Evolutionary conservation across 2,113 vertebrate genomes (phyloP), one percentile per base, ranked within the genome.

Genomic region (Rhodinocichla rosea): DNA sequence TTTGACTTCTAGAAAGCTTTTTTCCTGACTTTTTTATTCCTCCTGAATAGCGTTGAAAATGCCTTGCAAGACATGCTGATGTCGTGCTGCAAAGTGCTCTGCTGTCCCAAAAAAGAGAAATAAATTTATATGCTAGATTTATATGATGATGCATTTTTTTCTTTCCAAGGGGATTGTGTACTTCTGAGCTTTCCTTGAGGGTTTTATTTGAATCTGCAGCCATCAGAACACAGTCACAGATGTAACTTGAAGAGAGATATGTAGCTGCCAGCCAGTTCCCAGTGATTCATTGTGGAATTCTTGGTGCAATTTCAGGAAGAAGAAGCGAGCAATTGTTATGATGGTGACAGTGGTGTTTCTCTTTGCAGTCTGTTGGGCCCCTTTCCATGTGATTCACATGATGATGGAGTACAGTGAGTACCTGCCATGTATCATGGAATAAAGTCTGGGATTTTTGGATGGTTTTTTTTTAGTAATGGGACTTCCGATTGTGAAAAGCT

Each of bases 261-360:
- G 24, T 63, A 33, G 74, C 53, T 53, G 37, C 18, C 32, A 27
- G 56, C 87, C 68, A 63, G 2, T 86, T 83, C 65, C 32, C 39
- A 82, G 86, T 94, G 87, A 94, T 70, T 90, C 52, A 97, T 63
- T 70, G n/a, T 93, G 92, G 57, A 88, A 87, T 94, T 97, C 79
- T 96, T 70, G 65, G 50, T 96, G 23, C 68, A 95, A 69, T 94
- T 95, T 59, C 94, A 98, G 98, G 96, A 98, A 97, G 95, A 98
- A 98, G 97, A 97, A 98, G 59, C 91, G 97, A 75, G 98, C 98
- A 74, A 97, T 98, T 49, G 35, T 97, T 42, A 98, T 98, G 98
- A 98, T 98, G 98, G 97, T 98, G 93, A 97, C 93, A 11, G 98
- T 98, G 55, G 98, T 98, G 74, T 97, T 96, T 87, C 97, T 98